Evolutionary conservation across 2,888 invertebrate genomes (phyloP).

Genomic region (Argynnis bischoffii): DNA sequence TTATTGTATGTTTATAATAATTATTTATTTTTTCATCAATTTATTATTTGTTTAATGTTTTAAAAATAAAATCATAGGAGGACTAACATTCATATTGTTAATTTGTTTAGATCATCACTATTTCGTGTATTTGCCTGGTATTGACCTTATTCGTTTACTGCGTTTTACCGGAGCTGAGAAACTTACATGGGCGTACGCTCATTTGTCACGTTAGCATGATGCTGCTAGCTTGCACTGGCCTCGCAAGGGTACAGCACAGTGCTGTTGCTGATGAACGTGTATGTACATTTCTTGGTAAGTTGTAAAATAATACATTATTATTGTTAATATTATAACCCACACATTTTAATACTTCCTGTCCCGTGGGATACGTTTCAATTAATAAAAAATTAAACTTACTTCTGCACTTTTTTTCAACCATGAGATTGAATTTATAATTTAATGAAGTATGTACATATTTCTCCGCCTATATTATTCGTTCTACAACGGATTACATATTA

Average conservation of each 20-base stretch:
- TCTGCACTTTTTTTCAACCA: too few species aligned
- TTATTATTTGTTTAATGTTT: background rate
- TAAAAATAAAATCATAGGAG: background rate
- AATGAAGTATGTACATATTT: too few species aligned
- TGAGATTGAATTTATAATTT: too few species aligned
- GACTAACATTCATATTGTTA: background rate
- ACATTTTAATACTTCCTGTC: too few species aligned
- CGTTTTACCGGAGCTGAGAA: slow-evolving; percentile 84
- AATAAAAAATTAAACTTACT: too few species aligned
- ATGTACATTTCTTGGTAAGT: slow-evolving; percentile 81
- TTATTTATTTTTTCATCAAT: background rate
- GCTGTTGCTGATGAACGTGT: slow-evolving; percentile 59
- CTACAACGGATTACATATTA: too few species aligned
- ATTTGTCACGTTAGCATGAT: slow-evolving; percentile 87
- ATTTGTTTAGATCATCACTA: slow-evolving; percentile 66
- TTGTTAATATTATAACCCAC: too few species aligned
- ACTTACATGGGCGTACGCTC: slow-evolving; percentile 88
- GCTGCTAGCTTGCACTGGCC: slow-evolving; percentile 84
- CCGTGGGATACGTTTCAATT: too few species aligned
- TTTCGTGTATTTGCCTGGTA: slow-evolving; percentile 85
- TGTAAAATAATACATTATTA: too few species aligned
- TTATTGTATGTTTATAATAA: background rate
- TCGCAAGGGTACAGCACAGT: slow-evolving; percentile 80
- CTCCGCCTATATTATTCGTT: too few species aligned
- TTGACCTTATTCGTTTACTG: slow-evolving; percentile 86